These are phyloP conservation scores for Thaumetopoea pityocampa DNA, from an alignment of 1,140 invertebrate species.

Conservation along the genomic window DNA sequence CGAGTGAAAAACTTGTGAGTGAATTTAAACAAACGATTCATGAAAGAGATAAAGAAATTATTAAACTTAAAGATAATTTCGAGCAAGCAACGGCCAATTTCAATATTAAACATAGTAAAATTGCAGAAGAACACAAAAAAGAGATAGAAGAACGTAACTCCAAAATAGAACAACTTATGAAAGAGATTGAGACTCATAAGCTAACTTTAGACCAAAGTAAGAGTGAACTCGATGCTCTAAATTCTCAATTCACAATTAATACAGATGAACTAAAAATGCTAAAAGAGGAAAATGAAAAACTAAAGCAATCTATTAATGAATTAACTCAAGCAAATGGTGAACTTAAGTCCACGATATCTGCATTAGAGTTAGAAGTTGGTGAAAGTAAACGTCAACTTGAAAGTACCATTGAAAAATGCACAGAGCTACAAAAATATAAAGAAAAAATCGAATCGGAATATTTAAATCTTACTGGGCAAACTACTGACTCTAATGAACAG, in stretches of 20 bases:
- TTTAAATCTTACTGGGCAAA: conserved; percentile 61
- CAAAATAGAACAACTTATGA: conserved; percentile 64
- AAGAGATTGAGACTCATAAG: conserved; percentile 74
- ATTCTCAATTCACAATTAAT: conserved; percentile 56
- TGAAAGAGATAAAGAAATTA: conserved; percentile 67
- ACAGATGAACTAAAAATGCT: conserved; percentile 60
- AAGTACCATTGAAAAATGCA: conserved; percentile 55
- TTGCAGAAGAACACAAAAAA: conserved; percentile 68
- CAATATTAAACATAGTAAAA: conserved; percentile 64
- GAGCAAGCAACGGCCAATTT: conserved; percentile 64
- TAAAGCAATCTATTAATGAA: conserved; percentile 57
- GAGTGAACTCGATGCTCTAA: conserved; percentile 56
- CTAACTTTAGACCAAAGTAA: conserved; percentile 68
- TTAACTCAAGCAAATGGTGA: conserved; percentile 50
- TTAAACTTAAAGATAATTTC: conserved; percentile 65
- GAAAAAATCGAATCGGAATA: conserved; percentile 70
- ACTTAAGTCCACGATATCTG: conserved; percentile 51
- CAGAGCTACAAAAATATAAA: conserved; percentile 65
- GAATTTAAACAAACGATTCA: conserved; percentile 66
- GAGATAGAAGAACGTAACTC: conserved; percentile 66
- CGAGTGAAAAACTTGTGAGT: conserved; percentile 58
- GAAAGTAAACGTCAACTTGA: conserved; percentile 62
- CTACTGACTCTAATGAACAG: conserved; percentile 70
- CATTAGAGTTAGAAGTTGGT: conserved; percentile 67
- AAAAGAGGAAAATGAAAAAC: conserved; percentile 61